Percentiles rank a stretch among this genome's conserved stretches.
Conservation (phyloP, 2,888 invertebrate genomes). For the Caenorhabditis afra region DNA sequence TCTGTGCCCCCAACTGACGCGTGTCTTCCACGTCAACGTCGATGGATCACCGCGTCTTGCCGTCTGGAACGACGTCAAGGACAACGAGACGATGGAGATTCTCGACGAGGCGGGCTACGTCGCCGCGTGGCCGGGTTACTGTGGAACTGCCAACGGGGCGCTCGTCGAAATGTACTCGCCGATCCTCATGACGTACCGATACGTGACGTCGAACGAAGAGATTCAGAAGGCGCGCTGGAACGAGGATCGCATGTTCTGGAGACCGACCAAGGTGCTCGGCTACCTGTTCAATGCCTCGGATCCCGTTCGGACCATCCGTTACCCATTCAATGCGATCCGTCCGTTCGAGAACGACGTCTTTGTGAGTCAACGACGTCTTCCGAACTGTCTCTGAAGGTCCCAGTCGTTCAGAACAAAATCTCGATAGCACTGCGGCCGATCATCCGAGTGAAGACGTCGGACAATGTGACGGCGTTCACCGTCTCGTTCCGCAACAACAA, state of each 20-base stretch:
- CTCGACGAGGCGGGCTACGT: constrained; percentile 56
- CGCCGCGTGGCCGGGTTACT: constrained; percentile 56
- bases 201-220: constrained; percentile 45
- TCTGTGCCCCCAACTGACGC: constrained; percentile 48
- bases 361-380: constrained; percentile 23
- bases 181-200: constrained; percentile 20
- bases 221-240: constrained; percentile 41
- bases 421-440: constrained; percentile 45
- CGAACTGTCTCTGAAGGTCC: background rate
- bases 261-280: constrained; percentile 47
- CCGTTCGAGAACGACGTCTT: constrained; percentile 41
- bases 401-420: constrained; percentile 42
- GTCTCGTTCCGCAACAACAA: constrained; percentile 26
- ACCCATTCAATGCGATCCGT: constrained; percentile 45
- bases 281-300: constrained; percentile 34
- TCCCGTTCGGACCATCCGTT: constrained; percentile 29
- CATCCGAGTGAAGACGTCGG: constrained; percentile 18
- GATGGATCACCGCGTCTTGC: constrained; percentile 40
- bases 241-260: constrained; percentile 45
- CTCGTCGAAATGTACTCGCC: constrained; percentile 52
- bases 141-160: constrained; percentile 54
- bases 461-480: constrained; percentile 26
- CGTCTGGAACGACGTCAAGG: constrained; percentile 30
- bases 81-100: constrained; percentile 45
- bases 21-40: constrained; percentile 47